Percentiles rank a stretch among this genome's conserved stretches.
Evolutionary conservation across 1,140 invertebrate genomes (phyloP).

Genomic region (Ips typographus): DNA sequence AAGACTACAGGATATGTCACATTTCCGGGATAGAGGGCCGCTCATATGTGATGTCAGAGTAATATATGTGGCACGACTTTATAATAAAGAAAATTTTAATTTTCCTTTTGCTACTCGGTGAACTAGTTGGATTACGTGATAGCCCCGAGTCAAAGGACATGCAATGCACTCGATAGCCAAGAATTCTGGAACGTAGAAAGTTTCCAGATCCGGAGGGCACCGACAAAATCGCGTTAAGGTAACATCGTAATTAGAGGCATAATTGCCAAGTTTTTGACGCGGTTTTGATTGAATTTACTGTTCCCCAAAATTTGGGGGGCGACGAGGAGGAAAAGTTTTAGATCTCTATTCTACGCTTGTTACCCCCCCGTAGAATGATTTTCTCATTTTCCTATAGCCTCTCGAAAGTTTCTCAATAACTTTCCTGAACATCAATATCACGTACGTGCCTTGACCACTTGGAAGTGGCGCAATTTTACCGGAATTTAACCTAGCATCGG

Average conservation of each 20-base stretch:
- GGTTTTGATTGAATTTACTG: constrained; percentile 17
- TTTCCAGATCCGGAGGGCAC: constrained; percentile 8
- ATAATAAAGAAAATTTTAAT: too few relatives aligned
- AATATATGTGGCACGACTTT: too few relatives aligned
- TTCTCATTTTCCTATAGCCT: neutral
- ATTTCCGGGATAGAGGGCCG: constrained; percentile 21
- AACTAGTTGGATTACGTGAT: neutral
- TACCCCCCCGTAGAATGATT: too few relatives aligned
- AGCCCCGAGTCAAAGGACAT: neutral
- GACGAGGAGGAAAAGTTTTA: neutral
- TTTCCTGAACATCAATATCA: neutral
- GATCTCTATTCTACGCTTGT: too few relatives aligned
- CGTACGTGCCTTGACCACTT: neutral
- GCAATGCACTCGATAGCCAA: constrained; percentile 8
- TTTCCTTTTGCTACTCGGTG: too few relatives aligned
- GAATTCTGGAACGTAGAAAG: constrained; percentile 18
- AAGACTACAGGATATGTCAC: constrained; percentile 27
- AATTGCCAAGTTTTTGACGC: constrained; percentile 25
- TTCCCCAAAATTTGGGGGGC: neutral
- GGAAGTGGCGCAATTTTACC: neutral
- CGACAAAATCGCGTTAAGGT: constrained; percentile 21
- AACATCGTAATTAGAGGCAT: constrained; percentile 25
- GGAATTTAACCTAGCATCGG: neutral
- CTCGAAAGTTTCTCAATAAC: neutral
- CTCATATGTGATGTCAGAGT: constrained; percentile 3